These are phyloP conservation scores for Pachyrhynchus sulphureomaculatus DNA, from an alignment of 1,140 invertebrate species.

Conservation along the genomic window DNA sequence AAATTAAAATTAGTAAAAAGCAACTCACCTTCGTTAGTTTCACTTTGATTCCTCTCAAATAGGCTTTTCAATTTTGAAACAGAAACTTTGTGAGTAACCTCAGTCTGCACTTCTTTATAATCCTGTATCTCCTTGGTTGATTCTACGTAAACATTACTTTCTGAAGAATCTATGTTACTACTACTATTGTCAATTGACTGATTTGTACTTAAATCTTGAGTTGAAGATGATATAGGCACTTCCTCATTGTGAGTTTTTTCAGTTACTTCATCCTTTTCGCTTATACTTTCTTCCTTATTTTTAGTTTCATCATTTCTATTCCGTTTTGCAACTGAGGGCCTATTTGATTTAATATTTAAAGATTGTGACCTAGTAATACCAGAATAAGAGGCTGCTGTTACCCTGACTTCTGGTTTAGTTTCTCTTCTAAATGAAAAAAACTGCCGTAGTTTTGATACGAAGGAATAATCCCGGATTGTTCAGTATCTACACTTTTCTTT, in stretches of 20 bases:
- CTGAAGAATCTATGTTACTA: neutral
- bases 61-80: conserved; percentile 23
- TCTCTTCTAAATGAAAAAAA: conserved; percentile 25
- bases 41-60: conserved; percentile 15
- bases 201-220: neutral
- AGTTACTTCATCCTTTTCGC: neutral
- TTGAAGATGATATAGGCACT: neutral
- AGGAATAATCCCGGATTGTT: neutral
- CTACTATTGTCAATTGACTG: neutral
- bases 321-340: neutral
- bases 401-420: neutral
- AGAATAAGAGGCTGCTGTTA: neutral
- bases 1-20: neutral
- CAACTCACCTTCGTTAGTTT: conserved; percentile 19
- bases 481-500: neutral
- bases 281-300: neutral
- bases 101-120: neutral
- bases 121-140: conserved; percentile 9
- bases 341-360: neutral
- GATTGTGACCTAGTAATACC: neutral
- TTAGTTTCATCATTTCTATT: neutral
- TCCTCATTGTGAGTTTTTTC: neutral
- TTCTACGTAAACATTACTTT: neutral
- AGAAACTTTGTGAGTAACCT: conserved; percentile 1
- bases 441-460: conserved; percentile 18